Base-by-base conservation (phyloP, 2,888 invertebrate genomes). In the Drosophila neotestacea region DNA sequence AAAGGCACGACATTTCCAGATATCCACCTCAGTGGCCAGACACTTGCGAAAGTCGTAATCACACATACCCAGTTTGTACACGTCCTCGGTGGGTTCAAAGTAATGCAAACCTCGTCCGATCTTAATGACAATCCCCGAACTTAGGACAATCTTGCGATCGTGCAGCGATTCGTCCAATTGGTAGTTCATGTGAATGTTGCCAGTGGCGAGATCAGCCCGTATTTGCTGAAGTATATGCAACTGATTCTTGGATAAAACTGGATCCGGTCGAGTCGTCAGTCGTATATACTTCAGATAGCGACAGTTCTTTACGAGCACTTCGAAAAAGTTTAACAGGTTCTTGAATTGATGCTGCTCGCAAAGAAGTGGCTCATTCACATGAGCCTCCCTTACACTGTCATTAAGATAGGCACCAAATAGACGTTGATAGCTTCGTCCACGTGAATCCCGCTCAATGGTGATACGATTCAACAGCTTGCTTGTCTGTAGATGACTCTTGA, bases 41-140 rank as follows among this genome's bases (percentile, higher is more conserved):
- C 98, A 98, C 4, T 94, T 94, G 73, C 98, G 93, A 39, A 97
- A 93, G 87, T 97, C 96, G 84, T 95, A 93, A 86, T 98, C 97
- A 87, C 94, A 95, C 42, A 94, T 93, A 1, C 98, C 98, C 1
- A 98, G 90, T 1, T 39, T 61, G 11, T 94, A 94, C 87, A 95
- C 95, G 90, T 96, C 96, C 60, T 95, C 94, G 27, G 94, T 94
- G 0, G 95, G 94, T 92, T 96, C 97, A 90, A 96, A 98, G 89
- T 96, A 96, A 91, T 98, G 97, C 69, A 98, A 92, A 0, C 98
- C 98, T 87, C 98, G 93, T 4, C 98, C 98, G 69, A 98, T 97
- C 94, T 98, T 97, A 56, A 98, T 95, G 11, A 97, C 95, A 96
- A 97, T 97, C 0, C 98, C 98, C 73, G 96, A 97, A 92, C 96